Evolutionary conservation across 2,888 invertebrate species (phyloP).

Genomic region (Papilio demoleus): DNA sequence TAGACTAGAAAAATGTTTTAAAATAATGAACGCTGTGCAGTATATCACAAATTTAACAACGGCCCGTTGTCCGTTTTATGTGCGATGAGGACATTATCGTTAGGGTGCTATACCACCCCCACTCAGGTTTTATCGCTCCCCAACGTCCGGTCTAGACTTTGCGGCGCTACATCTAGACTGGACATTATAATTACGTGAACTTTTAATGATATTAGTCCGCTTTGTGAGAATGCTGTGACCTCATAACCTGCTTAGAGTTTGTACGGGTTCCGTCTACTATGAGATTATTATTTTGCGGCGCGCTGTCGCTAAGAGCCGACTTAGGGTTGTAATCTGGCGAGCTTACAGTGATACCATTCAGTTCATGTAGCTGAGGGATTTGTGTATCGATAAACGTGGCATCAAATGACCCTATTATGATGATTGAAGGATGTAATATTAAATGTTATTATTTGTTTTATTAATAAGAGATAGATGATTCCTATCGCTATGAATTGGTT

Average conservation of each 20-base stretch:
- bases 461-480: neutral
- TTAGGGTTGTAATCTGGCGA: conserved; percentile 32
- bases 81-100: conserved; percentile 12
- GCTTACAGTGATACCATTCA: conserved; percentile 17
- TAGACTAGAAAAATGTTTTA: neutral
- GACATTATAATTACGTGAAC: conserved; percentile 36
- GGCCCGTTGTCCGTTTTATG: conserved; percentile 10
- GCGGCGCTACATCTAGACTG: conserved; percentile 32
- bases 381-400: neutral
- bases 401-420: neutral
- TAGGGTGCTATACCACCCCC: conserved; percentile 19
- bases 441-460: neutral
- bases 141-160: conserved; percentile 67
- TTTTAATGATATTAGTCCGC: conserved; percentile 35
- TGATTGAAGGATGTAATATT: neutral
- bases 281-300: conserved; percentile 36
- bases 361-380: conserved; percentile 16
- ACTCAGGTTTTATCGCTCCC: conserved; percentile 34
- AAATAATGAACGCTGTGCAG: neutral
- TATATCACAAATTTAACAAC: conserved; percentile 1
- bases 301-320: conserved; percentile 32
- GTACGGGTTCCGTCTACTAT: conserved; percentile 39
- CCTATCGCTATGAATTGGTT: too few species aligned
- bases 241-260: conserved; percentile 37
- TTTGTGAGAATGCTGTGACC: conserved; percentile 37